Evolutionary conservation across 2,888 invertebrate genomes (phyloP), one percentile per base, ranked within the genome.

Genomic region (Andrena minutula): DNA sequence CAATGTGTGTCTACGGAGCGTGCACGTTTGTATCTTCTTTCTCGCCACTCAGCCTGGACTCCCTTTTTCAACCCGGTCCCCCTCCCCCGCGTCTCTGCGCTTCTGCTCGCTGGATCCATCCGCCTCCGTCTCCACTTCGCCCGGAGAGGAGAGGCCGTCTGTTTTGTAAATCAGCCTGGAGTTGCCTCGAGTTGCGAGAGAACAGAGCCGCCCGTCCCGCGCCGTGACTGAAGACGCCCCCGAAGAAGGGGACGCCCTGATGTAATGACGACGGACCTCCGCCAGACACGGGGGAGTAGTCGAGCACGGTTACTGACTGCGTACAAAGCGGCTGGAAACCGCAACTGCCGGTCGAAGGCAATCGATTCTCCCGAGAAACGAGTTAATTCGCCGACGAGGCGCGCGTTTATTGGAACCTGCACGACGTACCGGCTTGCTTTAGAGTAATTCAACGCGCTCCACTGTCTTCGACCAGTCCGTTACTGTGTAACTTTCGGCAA

Each of bases 81-180:
- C 32, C 30, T 23, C 8, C 71, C 60, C 61, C 69, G 53, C 69
- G 63, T n/a, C 64, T n/a, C 61, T 10, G 12, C 35, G n/a, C 32
- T 35, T 30, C 10, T 20, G 4, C 41, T 41, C 16, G 41, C 41
- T 41, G 41, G 16, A 16, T 5, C 41, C 16, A 16, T 16, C 30
- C 51, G 23, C 32, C 32, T 12, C n/a, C 32, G 51, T n/a, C 58
- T 20, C 32, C 28, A 8, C 16, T 20, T 35, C 41, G 20, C 51
- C 75, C 66, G 71, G 63, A 58, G 71, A 74, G 71, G 63, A 58
- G 71, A 74, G 64, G 71, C 75, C 64, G 83, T 78, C 82, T 76
- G 78, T 87, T 86, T 82, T 78, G 79, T 86, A 82, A 83, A 88
- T 83, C 86, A 79, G 68, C 66, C 69, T 16, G 4, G 88, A 88